Evolutionary conservation across 64 coral and sea anemone species (phyloP), one percentile per base, ranked within the genome.

Genomic region (Acropora yongei): DNA sequence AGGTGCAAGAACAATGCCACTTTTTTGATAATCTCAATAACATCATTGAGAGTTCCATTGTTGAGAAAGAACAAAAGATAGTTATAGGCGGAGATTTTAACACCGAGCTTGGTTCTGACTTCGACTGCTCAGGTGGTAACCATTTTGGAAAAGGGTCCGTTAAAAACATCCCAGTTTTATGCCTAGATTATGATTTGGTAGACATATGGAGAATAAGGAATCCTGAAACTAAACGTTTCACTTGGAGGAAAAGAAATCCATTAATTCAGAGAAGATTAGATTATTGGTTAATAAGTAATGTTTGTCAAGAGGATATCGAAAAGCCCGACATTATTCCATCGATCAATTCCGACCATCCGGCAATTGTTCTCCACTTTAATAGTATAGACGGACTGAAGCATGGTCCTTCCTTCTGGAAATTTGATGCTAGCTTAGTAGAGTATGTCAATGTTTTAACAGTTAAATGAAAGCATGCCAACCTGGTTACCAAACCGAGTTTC

Each of bases 351-450:
- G 51, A 83, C 42, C 81, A 84, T 84, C 68, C 58, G 30, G 81
- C 57, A 13, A 63, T 84, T 41, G 18, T 69, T 19, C 44, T 86
- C 11, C 57, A 86, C 8, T 68, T 86, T 44, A 68, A n/a, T 44
- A 47, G 43, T 72, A 48, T 86, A 48, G 57, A 71, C 16, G 8
- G 44, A 45, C 57, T 47, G 72, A 63, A 69, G 55, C 55, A 68
- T 48, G 82, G 61, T 18, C 82, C 82, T 67, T 86, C 63, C 1
- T 86, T 86, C 61, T 86, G 61, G 61, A 86, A 86, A 86, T 86
- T 86, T 47, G 72, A 86, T 47, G 66, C 17, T 86, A 68, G 57
- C 45, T 47, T 86, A 68, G 30, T 72, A 42, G 44, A 84, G 10
- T 40, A 86, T 69, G 82, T 14, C 8, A 46, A 86, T 67, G 69